Evolutionary conservation across 1,140 invertebrate genomes (phyloP), one percentile per base, ranked within the genome.

Genomic region (Arctopsyche grandis): DNA sequence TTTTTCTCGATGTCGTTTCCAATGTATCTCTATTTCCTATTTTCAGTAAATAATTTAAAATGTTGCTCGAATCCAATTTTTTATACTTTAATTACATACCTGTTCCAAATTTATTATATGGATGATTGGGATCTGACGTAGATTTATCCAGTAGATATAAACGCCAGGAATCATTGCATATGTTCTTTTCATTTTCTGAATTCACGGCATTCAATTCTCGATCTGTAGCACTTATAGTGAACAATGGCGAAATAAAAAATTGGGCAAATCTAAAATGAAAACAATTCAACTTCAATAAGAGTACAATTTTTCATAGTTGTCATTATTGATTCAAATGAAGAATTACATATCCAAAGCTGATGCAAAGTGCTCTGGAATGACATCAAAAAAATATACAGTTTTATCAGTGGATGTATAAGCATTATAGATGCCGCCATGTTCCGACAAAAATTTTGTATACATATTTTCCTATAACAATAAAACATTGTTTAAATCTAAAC

Each of bases 121-220:
- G 92, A 90, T 99, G 97, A 52, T 89, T 87, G 0, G 91, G 88
- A 83, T 94, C 91, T 0, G 93, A 91, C 0, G 94, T 92, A 69
- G 93, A 92, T 83, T 95, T 94, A 82, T 98, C 95, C 5, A 99
- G 87, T 87, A 98, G 97, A 86, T 94, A 91, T 10, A 96, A 85
- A 69, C 98, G 89, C 97, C 97, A 98, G 0, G 90, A 86, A 88
- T 99, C 97, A 83, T 91, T 94, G 0, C 93, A 91, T 14, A 97
- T 84, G 89, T 99, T 99, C 87, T 99, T 98, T 83, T 97, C 94
- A 86, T 99, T 95, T 85, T 99, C 98, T 0, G 95, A 98, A 89
- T 99, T 92, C 0, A 99, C 97, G 21, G 98, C 98, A 89, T 96
- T 97, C n/a, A 99, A 91, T 89, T 99, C 98, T 12, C 97, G 88